Evolutionary conservation across 2,113 vertebrate species (phyloP).

Genomic region (Pomatorhinus ruficollis): DNA sequence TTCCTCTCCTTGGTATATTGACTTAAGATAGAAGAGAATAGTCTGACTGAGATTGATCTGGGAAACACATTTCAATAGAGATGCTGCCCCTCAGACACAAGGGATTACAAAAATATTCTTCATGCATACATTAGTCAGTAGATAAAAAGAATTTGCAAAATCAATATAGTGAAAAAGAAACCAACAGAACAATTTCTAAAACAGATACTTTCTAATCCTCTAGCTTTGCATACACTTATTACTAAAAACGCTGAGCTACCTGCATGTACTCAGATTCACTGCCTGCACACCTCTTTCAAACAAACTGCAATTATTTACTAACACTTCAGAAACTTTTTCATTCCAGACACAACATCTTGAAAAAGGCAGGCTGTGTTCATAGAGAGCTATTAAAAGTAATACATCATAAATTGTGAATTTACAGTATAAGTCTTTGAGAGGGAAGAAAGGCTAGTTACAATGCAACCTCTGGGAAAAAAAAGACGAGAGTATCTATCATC

Average conservation of each 20-base stretch:
- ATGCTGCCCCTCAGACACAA: constrained; percentile 9
- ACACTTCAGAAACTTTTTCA: not conserved
- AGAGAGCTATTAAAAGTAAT: not conserved
- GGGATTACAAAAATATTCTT: constrained; percentile 35
- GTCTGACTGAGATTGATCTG: not conserved
- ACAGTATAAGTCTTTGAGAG: not conserved
- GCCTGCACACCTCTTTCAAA: not conserved
- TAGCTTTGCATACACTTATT: not conserved
- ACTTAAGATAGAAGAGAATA: not conserved
- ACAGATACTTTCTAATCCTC: not conserved
- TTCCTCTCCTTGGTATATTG: not conserved
- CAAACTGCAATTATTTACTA: not conserved
- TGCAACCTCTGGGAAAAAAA: not conserved
- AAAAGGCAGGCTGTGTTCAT: not conserved
- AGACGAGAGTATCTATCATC: not conserved
- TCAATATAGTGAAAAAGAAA: constrained; percentile 1
- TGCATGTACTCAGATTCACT: not conserved
- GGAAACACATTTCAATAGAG: not conserved
- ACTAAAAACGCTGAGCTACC: not conserved
- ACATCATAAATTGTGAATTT: not conserved
- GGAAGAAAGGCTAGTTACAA: not conserved
- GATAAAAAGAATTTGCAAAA: constrained; percentile 51
- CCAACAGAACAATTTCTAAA: not conserved
- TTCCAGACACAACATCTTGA: not conserved
- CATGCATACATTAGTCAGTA: not conserved